Evolutionary conservation across 2,888 invertebrate genomes (phyloP), one percentile per base, ranked within the genome.

Genomic region (Cylloceria caligata): DNA sequence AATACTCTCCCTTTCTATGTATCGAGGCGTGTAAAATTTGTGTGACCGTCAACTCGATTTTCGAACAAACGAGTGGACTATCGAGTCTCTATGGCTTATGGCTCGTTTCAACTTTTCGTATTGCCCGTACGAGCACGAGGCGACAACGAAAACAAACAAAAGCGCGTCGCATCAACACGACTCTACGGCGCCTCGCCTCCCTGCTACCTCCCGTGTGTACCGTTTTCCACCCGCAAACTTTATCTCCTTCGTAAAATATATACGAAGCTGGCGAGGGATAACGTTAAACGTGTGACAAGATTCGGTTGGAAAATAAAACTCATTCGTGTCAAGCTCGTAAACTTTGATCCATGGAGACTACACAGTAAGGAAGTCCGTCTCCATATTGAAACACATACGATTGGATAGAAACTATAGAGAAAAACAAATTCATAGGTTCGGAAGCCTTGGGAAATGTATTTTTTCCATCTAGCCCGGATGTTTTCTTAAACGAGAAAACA

Each of bases 131-230:
- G 60, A 3, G 68, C 49, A 47, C 67, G 60, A 52, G 47, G 24
- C 69, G 69, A 52, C 62, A 52, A 71, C 69, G 77, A 71, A 77
- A 77, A 77, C 77, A 77, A 71, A 77, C 77, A 77, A 55, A 76
- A 71, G 52, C 27, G 42, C 62, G 71, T 52, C 64, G 49, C 47
- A 64, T 52, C 62, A 77, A 77, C 69, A 64, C 77, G 64, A 64
- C 77, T 69, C 13, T 42, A 13, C 60, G 64, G 77, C 77, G 69
- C 77, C 69, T 64, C 39, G n/a, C 52, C 11, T 16, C 39, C n/a
- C 30, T 52, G n/a, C 57, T 5, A n/a, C n/a, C 55, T 30, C 6
- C 30, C 36, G n/a, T 77, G 49, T 69, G 49, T 71, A 30, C 36
- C 24, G 2, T 13, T 55, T 42, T 64, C 30, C 55, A 49, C 55